These are phyloP conservation scores for Serinus canaria DNA, from an alignment of 2,113 vertebrate species.

Conservation along the genomic window DNA sequence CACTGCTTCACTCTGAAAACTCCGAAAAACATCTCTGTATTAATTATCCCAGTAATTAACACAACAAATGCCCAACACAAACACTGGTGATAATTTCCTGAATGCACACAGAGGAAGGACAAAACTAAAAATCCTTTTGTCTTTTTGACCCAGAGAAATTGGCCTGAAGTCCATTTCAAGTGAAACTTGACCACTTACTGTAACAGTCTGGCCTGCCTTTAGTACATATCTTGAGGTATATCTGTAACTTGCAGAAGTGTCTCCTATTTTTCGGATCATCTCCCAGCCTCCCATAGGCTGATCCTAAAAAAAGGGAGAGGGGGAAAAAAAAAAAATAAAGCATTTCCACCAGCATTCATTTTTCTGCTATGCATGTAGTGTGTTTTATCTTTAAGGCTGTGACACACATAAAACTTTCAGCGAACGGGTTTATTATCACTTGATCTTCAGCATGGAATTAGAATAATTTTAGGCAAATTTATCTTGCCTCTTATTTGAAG, in stretches of 20 bases:
- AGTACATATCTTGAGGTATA: slow-evolving; percentile 88
- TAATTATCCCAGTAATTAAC: background rate
- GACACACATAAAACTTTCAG: background rate
- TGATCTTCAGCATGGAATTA: background rate
- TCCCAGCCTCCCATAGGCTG: slow-evolving; percentile 91
- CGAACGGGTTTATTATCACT: background rate
- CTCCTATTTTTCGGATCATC: slow-evolving; percentile 80
- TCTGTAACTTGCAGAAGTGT: slow-evolving; percentile 81
- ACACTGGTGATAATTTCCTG: background rate
- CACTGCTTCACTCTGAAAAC: background rate
- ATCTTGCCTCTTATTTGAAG: background rate
- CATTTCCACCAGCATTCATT: background rate
- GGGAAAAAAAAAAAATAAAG: background rate
- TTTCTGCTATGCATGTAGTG: background rate
- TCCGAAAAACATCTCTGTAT: background rate
- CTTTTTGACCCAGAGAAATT: background rate
- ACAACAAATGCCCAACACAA: background rate
- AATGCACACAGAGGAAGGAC: background rate
- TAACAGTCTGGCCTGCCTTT: slow-evolving; percentile 89
- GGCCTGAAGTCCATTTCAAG: background rate
- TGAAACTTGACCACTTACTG: slow-evolving; percentile 72
- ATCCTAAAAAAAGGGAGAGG: slow-evolving; percentile 74
- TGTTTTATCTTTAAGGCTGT: background rate
- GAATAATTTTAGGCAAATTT: background rate
- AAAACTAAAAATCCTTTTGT: background rate